phyloP scores from a whole-genome alignment of 1,140 invertebrate species.

The Papilio xuthus region DNA sequence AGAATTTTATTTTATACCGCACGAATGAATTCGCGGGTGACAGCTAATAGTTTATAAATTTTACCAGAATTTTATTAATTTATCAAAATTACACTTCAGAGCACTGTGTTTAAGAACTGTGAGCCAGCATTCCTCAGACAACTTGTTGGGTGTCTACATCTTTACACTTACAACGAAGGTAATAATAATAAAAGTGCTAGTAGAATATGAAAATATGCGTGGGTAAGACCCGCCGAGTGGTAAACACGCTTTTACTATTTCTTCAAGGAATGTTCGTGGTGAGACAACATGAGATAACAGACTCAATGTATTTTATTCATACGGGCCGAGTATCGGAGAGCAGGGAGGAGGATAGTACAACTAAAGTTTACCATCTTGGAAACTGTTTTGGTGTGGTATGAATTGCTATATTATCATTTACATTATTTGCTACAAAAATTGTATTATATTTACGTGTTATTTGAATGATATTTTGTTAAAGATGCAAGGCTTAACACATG shows the following conservation, averaged over 20 bases:
- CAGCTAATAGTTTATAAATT: too few species aligned
- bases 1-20: neutral
- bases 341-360: conserved; percentile 32
- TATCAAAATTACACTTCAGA: conserved; percentile 49
- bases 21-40: too few species aligned
- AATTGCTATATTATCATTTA: conserved; percentile 20
- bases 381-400: conserved; percentile 63
- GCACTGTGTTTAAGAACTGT: conserved; percentile 64
- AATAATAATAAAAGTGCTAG: neutral
- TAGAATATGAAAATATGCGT: neutral
- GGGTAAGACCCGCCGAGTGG: neutral
- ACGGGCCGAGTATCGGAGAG: conserved; percentile 61
- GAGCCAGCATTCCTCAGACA: conserved; percentile 72
- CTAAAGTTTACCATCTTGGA: conserved; percentile 50
- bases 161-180: conserved; percentile 68
- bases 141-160: conserved; percentile 61
- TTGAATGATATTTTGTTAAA: conserved; percentile 43
- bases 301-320: conserved; percentile 76
- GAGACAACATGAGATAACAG: conserved; percentile 72
- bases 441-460: neutral
- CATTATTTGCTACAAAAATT: neutral
- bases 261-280: conserved; percentile 71
- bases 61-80: too few species aligned
- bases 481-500: conserved; percentile 55
- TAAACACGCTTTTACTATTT: neutral